Evolutionary conservation across 2,888 invertebrate species (phyloP).

Genomic region (Phyto melanocephala): DNA sequence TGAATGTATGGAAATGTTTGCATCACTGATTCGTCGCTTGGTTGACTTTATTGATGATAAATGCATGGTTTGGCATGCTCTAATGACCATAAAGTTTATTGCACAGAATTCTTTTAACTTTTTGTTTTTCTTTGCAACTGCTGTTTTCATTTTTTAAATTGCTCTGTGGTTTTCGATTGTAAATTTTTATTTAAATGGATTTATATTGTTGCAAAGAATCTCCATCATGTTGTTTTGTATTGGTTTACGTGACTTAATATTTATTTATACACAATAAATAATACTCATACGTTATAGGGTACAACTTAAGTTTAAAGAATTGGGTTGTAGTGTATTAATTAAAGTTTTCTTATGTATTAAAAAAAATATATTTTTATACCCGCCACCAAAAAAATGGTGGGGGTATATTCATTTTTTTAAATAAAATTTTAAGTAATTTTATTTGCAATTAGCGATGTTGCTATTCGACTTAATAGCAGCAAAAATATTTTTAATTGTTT

Average conservation of each 20-base stretch:
- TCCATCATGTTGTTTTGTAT: not conserved
- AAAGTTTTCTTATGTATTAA: too few relatives aligned
- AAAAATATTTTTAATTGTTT: too few relatives aligned
- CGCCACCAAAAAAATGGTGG: too few relatives aligned
- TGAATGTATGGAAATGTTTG: constrained; percentile 21
- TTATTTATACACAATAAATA: constrained; percentile 28
- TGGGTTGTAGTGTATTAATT: too few relatives aligned
- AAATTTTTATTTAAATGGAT: constrained; percentile 50
- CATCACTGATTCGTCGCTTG: constrained; percentile 31
- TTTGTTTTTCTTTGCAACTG: not conserved
- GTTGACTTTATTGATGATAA: constrained; percentile 57
- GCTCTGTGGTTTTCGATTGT: constrained; percentile 53
- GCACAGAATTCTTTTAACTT: not conserved
- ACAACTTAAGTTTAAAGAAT: not conserved
- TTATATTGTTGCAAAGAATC: not conserved
- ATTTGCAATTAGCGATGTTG: too few relatives aligned
- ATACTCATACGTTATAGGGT: constrained; percentile 13
- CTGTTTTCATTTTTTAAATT: constrained; percentile 30
- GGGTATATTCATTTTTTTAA: too few relatives aligned
- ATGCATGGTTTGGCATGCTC: constrained; percentile 42
- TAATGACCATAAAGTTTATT: constrained; percentile 54
- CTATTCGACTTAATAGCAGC: not conserved
- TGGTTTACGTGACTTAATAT: constrained; percentile 10
- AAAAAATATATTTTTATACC: too few relatives aligned
- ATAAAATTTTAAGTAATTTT: too few relatives aligned